Base-by-base conservation (phyloP, 2,888 invertebrate species). In the Sesia bembeciformis region DNA sequence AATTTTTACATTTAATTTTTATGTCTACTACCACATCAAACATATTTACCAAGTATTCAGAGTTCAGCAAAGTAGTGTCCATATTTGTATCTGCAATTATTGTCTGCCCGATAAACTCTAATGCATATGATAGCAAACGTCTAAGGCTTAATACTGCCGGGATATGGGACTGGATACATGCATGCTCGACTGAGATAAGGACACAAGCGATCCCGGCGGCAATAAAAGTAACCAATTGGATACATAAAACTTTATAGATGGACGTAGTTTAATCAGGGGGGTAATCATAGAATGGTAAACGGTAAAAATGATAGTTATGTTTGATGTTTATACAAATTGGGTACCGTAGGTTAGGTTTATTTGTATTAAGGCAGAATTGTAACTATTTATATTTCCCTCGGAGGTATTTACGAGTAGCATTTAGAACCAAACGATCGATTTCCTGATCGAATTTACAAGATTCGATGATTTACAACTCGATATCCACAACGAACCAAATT, bases 201-300 rank as follows among this genome's bases (percentile, higher is more conserved):
- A 60, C 63, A 58, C 56, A 59, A 59, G 63, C 66, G 62, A 66
- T 66, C 70, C 70, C 72, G 53, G 58, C 56, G 57, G 69, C 70
- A 72, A 77, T 81, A 79, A 82, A 78, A 75, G 70, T 74, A 68
- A 68, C 74, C 77, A 76, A 77, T 76, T 67, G 72, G 62, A 71
- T 62, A 62, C 67, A 76, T 80, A 78, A 75, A 78, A 74, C 66
- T 76, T 74, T 76, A 78, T 76, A 68, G 70, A 74, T 68, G 66
- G 67, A 59, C 60, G 59, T 58, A 64, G 64, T 72, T 71, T 71
- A 73, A 74, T 67, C 66, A 59, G 56, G 54, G 57, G 39, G 4
- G 53, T 54, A 58, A 57, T 52, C 51, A 46, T 51, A 56, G 50
- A 50, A 38, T 8, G 8, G 50, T 50, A 7, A 38, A 50, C 46